Evolutionary conservation across 2,888 invertebrate genomes (phyloP), one percentile per base, ranked within the genome.

Genomic region (Ophraella communa): DNA sequence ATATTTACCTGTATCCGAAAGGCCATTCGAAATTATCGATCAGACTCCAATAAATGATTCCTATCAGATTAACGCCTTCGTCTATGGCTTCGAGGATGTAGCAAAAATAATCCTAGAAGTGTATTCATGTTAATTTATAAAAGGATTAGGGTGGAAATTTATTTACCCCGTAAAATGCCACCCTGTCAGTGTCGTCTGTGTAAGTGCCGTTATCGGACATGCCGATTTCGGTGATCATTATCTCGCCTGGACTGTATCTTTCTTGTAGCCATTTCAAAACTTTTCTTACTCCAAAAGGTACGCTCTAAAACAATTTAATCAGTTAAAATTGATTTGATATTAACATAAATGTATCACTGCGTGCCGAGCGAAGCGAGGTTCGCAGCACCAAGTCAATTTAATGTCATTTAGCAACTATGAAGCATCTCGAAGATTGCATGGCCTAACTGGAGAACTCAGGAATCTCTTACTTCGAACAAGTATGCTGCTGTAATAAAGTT

Each of bases 251-350:
- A 70, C 84, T 79, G 79, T 88, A 90, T 18, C 84, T 83, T 54
- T 80, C 79, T 68, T 84, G 86, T 17, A 90, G 82, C 86, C 88
- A 89, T 79, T 87, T 87, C 14, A 91, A 75, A 3, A 87, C 78
- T 71, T 86, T 86, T 52, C 87, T 84, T 78, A 91, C 85, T 20
- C 90, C 90, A 83, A 86, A 86, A 1, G 90, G 90, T 2, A 87
- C 87, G 24, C 87, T 27, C 57, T 57, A 14, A 27, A 57, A 57
- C n/a, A n/a, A n/a, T n/a, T n/a, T n/a, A n/a, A n/a, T n/a, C n/a
- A n/a, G n/a, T n/a, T n/a, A n/a, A n/a, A n/a, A n/a, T n/a, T n/a
- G n/a, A n/a, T n/a, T n/a, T n/a, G n/a, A n/a, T n/a, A n/a, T n/a
- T n/a, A n/a, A n/a, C n/a, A n/a, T n/a, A n/a, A n/a, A n/a, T n/a